phyloP scores from a whole-genome alignment of 2,797 vertebrate genomes.

The Botia almorhae region DNA sequence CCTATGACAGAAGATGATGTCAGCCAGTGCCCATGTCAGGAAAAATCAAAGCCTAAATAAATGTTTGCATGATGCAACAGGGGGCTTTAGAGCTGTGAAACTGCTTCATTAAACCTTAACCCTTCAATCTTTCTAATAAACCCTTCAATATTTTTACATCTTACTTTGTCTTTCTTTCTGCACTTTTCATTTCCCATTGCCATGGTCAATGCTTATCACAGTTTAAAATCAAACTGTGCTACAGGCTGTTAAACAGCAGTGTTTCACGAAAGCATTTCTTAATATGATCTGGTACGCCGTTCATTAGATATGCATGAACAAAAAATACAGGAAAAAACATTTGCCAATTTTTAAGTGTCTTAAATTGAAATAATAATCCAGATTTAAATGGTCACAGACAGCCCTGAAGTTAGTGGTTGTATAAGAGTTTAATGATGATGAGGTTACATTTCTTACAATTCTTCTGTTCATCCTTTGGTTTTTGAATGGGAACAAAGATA shows the following conservation, averaged over 20 bases:
- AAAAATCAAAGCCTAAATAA: slow-evolving; percentile 24
- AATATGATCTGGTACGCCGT: slow-evolving; percentile 40
- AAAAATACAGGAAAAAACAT: background rate
- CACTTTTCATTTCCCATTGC: slow-evolving; percentile 23
- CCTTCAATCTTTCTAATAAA: slow-evolving; percentile 40
- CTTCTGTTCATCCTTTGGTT: no score
- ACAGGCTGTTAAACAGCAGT: slow-evolving; percentile 40
- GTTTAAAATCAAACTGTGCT: slow-evolving; percentile 30
- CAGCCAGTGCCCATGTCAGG: slow-evolving; percentile 16
- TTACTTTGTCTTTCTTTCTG: slow-evolving; percentile 23
- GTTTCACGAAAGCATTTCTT: slow-evolving; percentile 52
- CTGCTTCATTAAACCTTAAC: slow-evolving; percentile 24
- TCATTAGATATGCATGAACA: slow-evolving; percentile 10
- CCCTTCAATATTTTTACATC: background rate
- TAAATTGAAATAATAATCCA: slow-evolving; percentile 49
- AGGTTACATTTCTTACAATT: no score
- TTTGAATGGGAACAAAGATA: no score
- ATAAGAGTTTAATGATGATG: no score
- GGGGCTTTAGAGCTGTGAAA: slow-evolving; percentile 22
- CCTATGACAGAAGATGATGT: slow-evolving; percentile 10
- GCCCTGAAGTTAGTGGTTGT: no score
- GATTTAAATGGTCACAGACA: slow-evolving; percentile 51
- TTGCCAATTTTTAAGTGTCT: slow-evolving; percentile 4
- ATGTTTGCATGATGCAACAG: slow-evolving; percentile 16
- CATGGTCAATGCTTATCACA: slow-evolving; percentile 31